Evolutionary conservation across 2,888 invertebrate genomes (phyloP).

Genomic region (Malthinus seriepunctatus): DNA sequence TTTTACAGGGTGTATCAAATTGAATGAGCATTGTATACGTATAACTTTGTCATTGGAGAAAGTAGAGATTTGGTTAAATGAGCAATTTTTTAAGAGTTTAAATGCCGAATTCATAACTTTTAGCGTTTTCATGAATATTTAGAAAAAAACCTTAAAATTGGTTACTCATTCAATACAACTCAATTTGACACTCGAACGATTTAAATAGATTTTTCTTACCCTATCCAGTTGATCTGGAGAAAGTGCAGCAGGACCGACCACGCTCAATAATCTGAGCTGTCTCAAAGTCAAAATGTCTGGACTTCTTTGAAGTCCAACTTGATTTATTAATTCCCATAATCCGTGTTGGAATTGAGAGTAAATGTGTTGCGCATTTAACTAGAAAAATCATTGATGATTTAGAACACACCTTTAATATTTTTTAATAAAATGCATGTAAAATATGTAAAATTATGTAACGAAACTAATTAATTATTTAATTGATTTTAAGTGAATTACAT

Average conservation of each 20-base stretch:
- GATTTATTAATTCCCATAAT: constrained; percentile 75
- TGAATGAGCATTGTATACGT: too few relatives aligned
- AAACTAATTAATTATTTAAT: background rate
- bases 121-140: too few relatives aligned
- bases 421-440: background rate
- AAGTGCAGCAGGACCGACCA: constrained; percentile 82
- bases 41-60: too few relatives aligned
- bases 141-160: too few relatives aligned
- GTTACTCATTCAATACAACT: too few relatives aligned
- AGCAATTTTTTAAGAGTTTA: too few relatives aligned
- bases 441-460: background rate
- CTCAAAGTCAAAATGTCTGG: constrained; percentile 71
- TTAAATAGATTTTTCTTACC: constrained; percentile 67
- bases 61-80: too few relatives aligned
- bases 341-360: constrained; percentile 84
- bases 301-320: constrained; percentile 66
- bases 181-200: too few relatives aligned
- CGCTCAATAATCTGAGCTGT: constrained; percentile 74
- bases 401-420: background rate
- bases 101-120: too few relatives aligned
- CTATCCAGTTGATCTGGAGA: constrained; percentile 82
- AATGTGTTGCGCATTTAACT: constrained; percentile 79
- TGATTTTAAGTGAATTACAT: background rate
- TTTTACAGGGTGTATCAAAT: too few relatives aligned
- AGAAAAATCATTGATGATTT: constrained; percentile 24